A percentile compares a stretch with the other conserved stretches of the same genome.
Evolutionary conservation across 2,797 vertebrate species (phyloP).

Genomic region (Heteromormyrus szaboi): DNA sequence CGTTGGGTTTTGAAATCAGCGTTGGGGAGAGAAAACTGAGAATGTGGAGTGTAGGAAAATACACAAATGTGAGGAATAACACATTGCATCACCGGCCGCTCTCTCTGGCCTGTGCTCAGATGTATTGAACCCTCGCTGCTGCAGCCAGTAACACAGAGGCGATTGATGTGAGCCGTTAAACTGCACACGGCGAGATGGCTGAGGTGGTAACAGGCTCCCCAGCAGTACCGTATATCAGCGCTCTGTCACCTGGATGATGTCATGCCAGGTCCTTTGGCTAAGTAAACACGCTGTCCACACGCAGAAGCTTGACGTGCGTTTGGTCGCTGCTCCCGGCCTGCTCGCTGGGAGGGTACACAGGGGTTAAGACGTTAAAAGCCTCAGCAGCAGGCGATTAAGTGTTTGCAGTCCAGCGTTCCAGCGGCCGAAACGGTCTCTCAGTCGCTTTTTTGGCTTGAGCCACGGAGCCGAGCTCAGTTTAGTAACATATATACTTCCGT

Average conservation of each 20-base stretch:
- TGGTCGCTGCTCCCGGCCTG: not conserved
- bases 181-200: not conserved
- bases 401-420: not conserved
- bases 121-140: not conserved
- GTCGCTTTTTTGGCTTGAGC: not conserved
- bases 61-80: conserved; percentile 54
- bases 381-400: not conserved
- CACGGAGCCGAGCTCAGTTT: not conserved
- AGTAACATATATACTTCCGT: not conserved
- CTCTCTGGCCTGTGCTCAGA: conserved; percentile 35
- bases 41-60: conserved; percentile 48
- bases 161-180: conserved; percentile 13
- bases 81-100: conserved; percentile 55
- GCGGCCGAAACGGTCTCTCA: not conserved
- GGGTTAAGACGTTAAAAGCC: not conserved
- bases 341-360: not conserved
- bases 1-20: not conserved
- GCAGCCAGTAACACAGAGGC: not conserved
- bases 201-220: conserved; percentile 33
- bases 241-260: conserved; percentile 60
- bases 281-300: conserved; percentile 47
- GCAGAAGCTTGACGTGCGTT: conserved; percentile 32
- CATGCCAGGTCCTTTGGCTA: conserved; percentile 52
- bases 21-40: conserved; percentile 32
- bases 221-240: conserved; percentile 52